Evolutionary conservation across 2,113 vertebrate genomes (phyloP), one percentile per base, ranked within the genome.

Genomic region (Gavialis gangeticus): DNA sequence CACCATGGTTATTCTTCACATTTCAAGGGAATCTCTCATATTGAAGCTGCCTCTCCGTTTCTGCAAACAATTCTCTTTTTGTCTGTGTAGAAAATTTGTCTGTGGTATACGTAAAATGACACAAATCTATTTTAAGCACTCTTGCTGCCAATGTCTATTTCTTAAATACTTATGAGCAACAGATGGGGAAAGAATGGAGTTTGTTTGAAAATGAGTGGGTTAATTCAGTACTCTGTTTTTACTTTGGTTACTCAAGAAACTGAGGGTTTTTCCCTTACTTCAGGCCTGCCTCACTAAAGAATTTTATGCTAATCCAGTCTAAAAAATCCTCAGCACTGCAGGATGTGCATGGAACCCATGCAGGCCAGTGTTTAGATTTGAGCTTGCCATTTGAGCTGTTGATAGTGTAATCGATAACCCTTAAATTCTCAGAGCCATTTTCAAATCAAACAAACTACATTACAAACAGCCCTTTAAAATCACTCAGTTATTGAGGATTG

Each of bases 251-350:
- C 66, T 55, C 71, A 73, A 69, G 69, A 79, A 5, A 34, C 82
- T 79, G 59, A 75, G 67, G 66, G 54, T 12, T 73, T 85, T 82
- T 57, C 25, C 81, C 16, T 86, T 27, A 22, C 30, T 27, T 37
- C 54, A 30, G 59, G 11, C 34, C 55, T 79, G 34, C 25, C 25
- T 75, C 63, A 73, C 17, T 25, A 56, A 6, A 54, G 46, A 75
- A 59, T 24, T 87, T 93, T 6, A n/a, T 17, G 10, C 78, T 89
- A 91, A 87, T 14, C 30, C 54, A 21, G 28, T 57, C 89, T 76
- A 79, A 81, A 17, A 11, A 86, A 85, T 27, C 17, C 66, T 77
- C 13, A 57, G 46, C 5, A 54, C 56, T 59, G 28, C 25, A 37
- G 17, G 67, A 87, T 13, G 2, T 84, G 22, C 30, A 60, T 3